Evolutionary conservation across 2,888 invertebrate genomes (phyloP), one percentile per base, ranked within the genome.

Genomic region (Microctonus hyperodae): DNA sequence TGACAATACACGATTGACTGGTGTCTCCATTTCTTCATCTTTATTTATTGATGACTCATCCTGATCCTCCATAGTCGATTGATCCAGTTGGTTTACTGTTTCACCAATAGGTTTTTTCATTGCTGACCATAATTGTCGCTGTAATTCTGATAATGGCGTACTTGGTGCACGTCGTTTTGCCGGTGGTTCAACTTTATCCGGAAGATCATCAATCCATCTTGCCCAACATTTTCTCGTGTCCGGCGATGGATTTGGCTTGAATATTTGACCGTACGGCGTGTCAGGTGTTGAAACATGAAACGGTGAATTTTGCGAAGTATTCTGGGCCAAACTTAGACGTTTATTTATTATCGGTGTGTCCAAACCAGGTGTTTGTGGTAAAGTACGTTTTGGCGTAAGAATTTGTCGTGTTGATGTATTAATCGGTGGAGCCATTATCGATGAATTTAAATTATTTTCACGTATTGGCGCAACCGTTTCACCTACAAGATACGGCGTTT

Each of bases 401-500:
- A 78, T 73, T 4, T 61, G 65, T 69, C 74, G 74, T 3, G 59
- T 11, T 10, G 69, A 25, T 22, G 67, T 50, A 40, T 67, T 65
- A 48, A 51, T n/a, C 25, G 75, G 69, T 51, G 73, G 72, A 33
- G 58, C 64, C 74, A 70, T 73, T 10, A 16, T 64, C 28, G 61
- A 33, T 7, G 51, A 16, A 44, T 69, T 69, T 1, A 6, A n/a
- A 44, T n/a, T 44, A 4, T 3, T 44, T 7, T 44, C 44, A n/a
- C 44, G 44, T 44, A 70, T 64, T 9, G 72, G 72, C 33, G 72
- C 79, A 28, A 76, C 77, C 33, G 87, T 86, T 35, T 88, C 88
- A 0, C 90, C 90, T 0, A 92, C 87, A 0, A 91, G 84, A 78
- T 87, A 89, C 0, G 81, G 81, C 0, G 75, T 80, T 78, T 90